These are phyloP conservation scores for Pteruthius melanotis DNA, from an alignment of 2,113 vertebrate genomes.

Conservation along the genomic window DNA sequence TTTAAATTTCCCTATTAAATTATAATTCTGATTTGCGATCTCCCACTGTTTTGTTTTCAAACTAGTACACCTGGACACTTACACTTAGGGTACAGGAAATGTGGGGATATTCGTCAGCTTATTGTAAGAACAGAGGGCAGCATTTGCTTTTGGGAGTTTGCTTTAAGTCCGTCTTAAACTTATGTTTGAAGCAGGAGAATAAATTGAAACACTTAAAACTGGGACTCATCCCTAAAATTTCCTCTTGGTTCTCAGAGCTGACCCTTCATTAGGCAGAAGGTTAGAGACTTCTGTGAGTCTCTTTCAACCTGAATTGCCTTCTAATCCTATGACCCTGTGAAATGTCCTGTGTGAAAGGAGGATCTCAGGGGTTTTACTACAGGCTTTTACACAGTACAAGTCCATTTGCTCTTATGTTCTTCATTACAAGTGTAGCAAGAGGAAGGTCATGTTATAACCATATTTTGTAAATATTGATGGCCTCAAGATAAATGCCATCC, in stretches of 20 bases:
- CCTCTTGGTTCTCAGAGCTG: background rate
- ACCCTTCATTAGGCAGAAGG: background rate
- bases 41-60: no score
- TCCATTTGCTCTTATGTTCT: background rate
- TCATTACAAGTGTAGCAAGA: background rate
- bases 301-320: background rate
- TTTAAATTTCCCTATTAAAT: no score
- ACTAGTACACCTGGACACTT: background rate
- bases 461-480: slow-evolving; percentile 4
- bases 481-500: background rate
- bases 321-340: background rate
- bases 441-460: background rate
- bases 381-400: background rate
- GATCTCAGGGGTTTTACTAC: background rate
- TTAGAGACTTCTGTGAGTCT: background rate
- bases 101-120: background rate
- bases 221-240: background rate
- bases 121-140: background rate
- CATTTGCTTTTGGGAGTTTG: background rate
- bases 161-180: background rate
- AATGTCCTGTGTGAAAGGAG: background rate
- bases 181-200: background rate
- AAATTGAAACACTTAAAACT: background rate
- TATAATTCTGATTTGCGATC: no score
- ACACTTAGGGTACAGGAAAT: background rate